A percentile compares a stretch with the other conserved stretches of the same genome.
phyloP scores from a whole-genome alignment of 2,888 invertebrate species.

The Callyntrura sp. region DNA sequence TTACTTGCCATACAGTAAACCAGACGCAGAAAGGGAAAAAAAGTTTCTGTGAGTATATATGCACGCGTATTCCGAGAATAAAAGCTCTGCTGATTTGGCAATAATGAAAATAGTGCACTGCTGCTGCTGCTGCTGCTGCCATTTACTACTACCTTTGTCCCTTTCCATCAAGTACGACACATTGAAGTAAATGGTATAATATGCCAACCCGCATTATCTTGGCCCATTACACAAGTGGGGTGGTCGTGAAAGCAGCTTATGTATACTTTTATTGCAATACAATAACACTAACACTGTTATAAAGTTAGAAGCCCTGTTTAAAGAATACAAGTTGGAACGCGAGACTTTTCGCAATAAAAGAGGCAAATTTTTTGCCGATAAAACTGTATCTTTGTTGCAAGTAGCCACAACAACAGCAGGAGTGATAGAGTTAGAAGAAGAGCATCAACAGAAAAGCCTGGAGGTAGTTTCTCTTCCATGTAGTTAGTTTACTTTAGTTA shows the following conservation, averaged over 20 bases:
- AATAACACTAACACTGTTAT: too few relatives aligned
- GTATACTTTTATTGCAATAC: too few relatives aligned
- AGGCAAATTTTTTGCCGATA: not conserved
- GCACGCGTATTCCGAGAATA: slow-evolving; percentile 20
- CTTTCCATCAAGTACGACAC: too few relatives aligned
- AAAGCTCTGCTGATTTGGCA: slow-evolving; percentile 32
- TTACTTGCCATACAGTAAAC: slow-evolving; percentile 62
- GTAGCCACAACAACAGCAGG: too few relatives aligned
- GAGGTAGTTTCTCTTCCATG: not conserved
- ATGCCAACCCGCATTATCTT: not conserved
- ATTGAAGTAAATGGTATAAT: too few relatives aligned
- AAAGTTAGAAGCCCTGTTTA: too few relatives aligned
- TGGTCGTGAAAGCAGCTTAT: too few relatives aligned
- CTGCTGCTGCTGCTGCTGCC: too few relatives aligned
- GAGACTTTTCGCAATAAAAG: not conserved
- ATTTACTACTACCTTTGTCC: too few relatives aligned
- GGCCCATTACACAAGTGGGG: too few relatives aligned
- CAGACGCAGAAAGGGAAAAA: slow-evolving; percentile 12
- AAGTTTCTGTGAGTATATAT: slow-evolving; percentile 19
- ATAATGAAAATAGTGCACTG: slow-evolving; percentile 6
- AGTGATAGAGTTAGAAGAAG: not conserved
- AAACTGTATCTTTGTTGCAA: not conserved
- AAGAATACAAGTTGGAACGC: too few relatives aligned
- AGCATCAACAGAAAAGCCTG: not conserved
- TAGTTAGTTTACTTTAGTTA: slow-evolving; percentile 21